Evolutionary conservation across 1,140 invertebrate species (phyloP), one percentile per base, ranked within the genome.

Genomic region (Pogonomyrmex californicus): DNA sequence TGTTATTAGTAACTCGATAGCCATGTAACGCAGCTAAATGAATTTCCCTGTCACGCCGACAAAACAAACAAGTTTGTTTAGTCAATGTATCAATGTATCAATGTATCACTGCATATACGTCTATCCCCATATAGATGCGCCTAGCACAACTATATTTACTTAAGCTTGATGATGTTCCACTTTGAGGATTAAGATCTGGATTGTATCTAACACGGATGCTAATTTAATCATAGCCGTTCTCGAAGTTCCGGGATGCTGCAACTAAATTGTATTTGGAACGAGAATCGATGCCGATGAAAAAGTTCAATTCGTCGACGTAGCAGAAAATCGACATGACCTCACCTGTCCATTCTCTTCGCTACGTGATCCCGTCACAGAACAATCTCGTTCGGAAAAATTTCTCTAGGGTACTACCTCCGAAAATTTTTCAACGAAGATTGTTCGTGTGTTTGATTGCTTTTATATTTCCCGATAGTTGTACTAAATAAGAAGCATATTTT

Each of bases 351-450:
- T 60, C 76, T 66, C 66, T 44, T 73, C 68, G 79, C 79, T 83
- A 83, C 79, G 79, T 83, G 79, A 83, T 83, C 41, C 33, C 38
- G 79, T 83, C 68, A 73, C 44, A 68, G 79, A 49, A 73, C 79
- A 83, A 83, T 83, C 79, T 83, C 79, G 68, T 73, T 49, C 41
- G 68, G 41, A 75, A 83, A 81, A 83, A 83, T 73, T 83, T 83
- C 79, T 83, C 79, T 49, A 2, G 79, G 79, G 68, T 60, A 38
- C n/a, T 36, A n/a, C 68, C 58, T 38, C 30, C 56, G 41, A 73
- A 75, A 73, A 75, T 73, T 83, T 60, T 83, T 62, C 54, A 56
- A 62, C 79, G n/a, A 47, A 75, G 56, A 75, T 75, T 60, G 41
- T 17, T 60, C 30, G 49, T 5, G 65, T 38, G n/a, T 66, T 65